A percentile compares a stretch with the other conserved stretches of the same genome.
Evolutionary conservation across 1,140 invertebrate genomes (phyloP).

Genomic region (Cecropterus lyciades): DNA sequence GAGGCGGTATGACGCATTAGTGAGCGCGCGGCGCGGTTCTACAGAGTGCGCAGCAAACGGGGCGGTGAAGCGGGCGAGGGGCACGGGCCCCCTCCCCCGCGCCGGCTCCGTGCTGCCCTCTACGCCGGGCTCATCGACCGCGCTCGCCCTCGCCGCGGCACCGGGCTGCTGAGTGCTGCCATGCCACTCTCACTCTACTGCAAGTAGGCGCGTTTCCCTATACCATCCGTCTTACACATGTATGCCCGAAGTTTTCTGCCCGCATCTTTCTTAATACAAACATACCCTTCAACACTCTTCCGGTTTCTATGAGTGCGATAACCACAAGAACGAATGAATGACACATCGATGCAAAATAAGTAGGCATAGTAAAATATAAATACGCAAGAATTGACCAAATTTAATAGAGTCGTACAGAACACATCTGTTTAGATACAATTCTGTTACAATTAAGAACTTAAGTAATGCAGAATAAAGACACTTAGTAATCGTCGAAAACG

Average conservation of each 20-base stretch:
- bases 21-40: conserved; percentile 76
- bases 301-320: conserved; percentile 3
- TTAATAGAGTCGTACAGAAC: too few relatives aligned
- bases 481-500: neutral
- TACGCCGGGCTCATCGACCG: conserved; percentile 81
- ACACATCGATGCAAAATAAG: conserved; percentile 3
- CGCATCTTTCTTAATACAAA: conserved; percentile 28
- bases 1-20: conserved; percentile 79
- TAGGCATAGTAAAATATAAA: too few relatives aligned
- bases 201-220: conserved; percentile 49
- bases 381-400: too few relatives aligned
- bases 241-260: conserved; percentile 23
- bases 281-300: conserved; percentile 26
- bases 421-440: too few relatives aligned
- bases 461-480: too few relatives aligned
- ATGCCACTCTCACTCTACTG: conserved; percentile 63
- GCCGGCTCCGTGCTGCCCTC: conserved; percentile 72
- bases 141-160: conserved; percentile 65
- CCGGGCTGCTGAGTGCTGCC: conserved; percentile 52
- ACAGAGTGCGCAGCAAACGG: conserved; percentile 71
- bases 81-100: conserved; percentile 52
- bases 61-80: conserved; percentile 56
- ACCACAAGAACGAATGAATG: conserved; percentile 21
- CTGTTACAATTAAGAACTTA: too few relatives aligned
- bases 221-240: conserved; percentile 37